Conservation (phyloP, 1,140 invertebrate genomes). For the Psilanteris sp. region DNA sequence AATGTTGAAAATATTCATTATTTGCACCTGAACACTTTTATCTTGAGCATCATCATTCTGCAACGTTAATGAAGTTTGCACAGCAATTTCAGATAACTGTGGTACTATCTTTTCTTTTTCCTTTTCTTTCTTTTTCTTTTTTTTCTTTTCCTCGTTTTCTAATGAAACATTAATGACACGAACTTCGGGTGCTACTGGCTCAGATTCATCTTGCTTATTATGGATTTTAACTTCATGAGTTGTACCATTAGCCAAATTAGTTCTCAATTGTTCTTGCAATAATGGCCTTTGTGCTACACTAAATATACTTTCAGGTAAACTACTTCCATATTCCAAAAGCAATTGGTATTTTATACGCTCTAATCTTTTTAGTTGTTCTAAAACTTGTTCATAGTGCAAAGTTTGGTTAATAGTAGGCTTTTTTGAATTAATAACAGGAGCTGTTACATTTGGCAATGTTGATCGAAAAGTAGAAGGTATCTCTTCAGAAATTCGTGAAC, state of each 20-base stretch:
- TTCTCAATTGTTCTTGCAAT: constrained; percentile 25
- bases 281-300: constrained; percentile 67
- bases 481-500: not conserved
- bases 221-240: not conserved
- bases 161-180: constrained; percentile 71
- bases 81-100: constrained; percentile 63
- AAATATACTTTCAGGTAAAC: constrained; percentile 72
- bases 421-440: not conserved
- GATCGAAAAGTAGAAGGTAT: not conserved
- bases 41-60: constrained; percentile 57
- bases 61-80: constrained; percentile 63
- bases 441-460: no score
- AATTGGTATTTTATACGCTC: constrained; percentile 72
- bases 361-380: constrained; percentile 72
- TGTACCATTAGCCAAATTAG: not conserved
- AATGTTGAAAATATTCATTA: no score
- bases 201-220: not conserved
- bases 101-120: constrained; percentile 17
- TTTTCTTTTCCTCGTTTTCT: constrained; percentile 52
- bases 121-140: constrained; percentile 44
- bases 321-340: constrained; percentile 70
- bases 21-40: constrained; percentile 72
- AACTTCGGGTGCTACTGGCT: constrained; percentile 64
- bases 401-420: not conserved
- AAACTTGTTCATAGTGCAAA: constrained; percentile 70